Base-by-base conservation (phyloP, 2,888 invertebrate genomes). In the Dusona sp. region DNA sequence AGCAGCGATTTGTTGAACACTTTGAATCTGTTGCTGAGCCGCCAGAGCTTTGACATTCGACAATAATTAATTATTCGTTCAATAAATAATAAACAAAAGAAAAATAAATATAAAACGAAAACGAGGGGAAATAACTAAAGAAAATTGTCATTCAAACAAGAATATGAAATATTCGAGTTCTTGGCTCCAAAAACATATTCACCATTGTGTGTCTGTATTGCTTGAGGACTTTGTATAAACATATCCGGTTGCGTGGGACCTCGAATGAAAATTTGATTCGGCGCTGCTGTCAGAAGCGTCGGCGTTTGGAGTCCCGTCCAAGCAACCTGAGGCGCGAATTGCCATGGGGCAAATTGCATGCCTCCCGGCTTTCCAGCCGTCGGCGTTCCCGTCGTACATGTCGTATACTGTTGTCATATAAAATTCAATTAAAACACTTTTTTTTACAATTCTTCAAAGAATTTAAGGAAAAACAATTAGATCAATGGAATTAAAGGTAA, bases 341-440 rank as follows among this genome's bases (percentile, higher is more conserved):
- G 97, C 98, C 98, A 98, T 1, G 97, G 97, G 65, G 94, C 94
- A 91, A 98, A 97, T 94, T 98, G 98, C 97, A 98, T 97, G 19
- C 93, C 93, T 25, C 90, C 91, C 11, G 90, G 91, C 87, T 92
- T 88, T 85, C 92, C 90, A 70, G 93, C 93, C 72, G 94, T 90
- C 88, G 92, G 90, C 74, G 93, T 91, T 68, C 93, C 93, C 48
- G 94, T 92, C 70, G 94, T 90, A 81, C 94, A 94, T 0, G 94
- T 92, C 13, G 95, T 94, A 83, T 95, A 95, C 94, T 94, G 87
- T 45, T 48, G n/a, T 29, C n/a, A 70, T 29, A 70, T 3, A 8
- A 48, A 48, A 70, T 48, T 25, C 48, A 22, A 54, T 61, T 19
- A 16, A 61, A 54, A 29, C 16, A 64, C 57, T 16, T 25, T 13